Base-by-base conservation (phyloP, 2,113 vertebrate species). In the Myiagra hebetior region DNA sequence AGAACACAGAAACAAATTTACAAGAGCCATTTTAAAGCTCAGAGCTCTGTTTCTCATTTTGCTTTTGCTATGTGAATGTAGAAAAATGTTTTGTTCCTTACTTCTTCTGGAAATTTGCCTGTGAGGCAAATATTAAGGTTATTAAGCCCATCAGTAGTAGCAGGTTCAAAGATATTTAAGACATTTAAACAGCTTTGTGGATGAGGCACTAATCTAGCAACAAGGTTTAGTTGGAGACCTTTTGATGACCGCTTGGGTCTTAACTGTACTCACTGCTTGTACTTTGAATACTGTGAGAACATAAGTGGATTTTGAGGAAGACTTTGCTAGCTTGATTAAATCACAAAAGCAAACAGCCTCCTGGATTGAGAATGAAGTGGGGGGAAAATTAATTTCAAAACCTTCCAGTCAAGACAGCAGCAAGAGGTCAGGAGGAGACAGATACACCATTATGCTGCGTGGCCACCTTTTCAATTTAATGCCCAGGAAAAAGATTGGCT, bases 41-140 rank as follows among this genome's bases (percentile, higher is more conserved):
- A 19, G 50, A 83, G 33, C 67, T 89, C 93, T 81, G 79, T 52
- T 91, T 93, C 83, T 86, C 52, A 80, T 96, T 93, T 86, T 85
- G 55, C 19, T 70, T 93, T 87, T 77, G 67, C 75, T 86, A 26
- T 19, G 79, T 88, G 76, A 93, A 59, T 18, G 41, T 33, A 49
- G 44, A 88, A 93, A 83, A 91, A 70, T 50, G 50, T 74, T 94
- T 93, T 67, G 52, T 24, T 94, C 75, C 75, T 77, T 77, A 56
- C 41, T 94, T 77, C 35, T 64, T 90, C 78, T 91, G 82, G 87
- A 93, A 67, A 59, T 75, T 52, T 89, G 92, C 79, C 90, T 41
- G 24, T 31, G 20, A 86, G 41, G 39, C 11, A 60, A 78, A 53
- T 59, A 70, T 50, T 42, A 52, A 63, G 5, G 28, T 83, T 89